Conservation (phyloP, 2,888 invertebrate species). For the Athripsodes cinereus region DNA sequence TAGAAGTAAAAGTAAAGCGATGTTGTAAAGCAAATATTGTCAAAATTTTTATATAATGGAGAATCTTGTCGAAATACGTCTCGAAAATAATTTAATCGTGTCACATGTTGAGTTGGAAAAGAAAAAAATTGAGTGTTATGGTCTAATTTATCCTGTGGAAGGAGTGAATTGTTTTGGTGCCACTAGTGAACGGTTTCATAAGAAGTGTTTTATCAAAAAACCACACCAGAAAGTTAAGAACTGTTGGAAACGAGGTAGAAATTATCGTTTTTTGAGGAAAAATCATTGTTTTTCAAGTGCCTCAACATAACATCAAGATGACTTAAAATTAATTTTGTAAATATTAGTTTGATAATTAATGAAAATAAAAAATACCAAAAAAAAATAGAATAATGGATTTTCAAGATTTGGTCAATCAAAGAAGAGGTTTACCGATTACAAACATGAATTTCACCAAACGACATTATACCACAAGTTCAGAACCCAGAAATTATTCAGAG, state of each 20-base stretch:
- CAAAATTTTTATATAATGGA: conserved; percentile 22
- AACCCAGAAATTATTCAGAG: background rate
- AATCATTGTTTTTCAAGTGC: background rate
- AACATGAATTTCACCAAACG: background rate
- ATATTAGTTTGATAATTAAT: conserved; percentile 2
- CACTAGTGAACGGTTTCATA: conserved; percentile 19
- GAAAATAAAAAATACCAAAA: conserved; percentile 10
- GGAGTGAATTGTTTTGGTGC: conserved; percentile 7
- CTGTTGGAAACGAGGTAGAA: background rate
- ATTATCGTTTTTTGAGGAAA: background rate
- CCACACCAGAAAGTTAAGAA: conserved; percentile 14
- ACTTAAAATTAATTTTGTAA: conserved; percentile 11
- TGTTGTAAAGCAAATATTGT: background rate
- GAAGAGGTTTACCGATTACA: background rate
- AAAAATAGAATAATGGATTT: conserved; percentile 13
- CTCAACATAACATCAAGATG: conserved; percentile 11
- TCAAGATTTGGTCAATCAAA: conserved; percentile 2
- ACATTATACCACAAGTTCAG: background rate
- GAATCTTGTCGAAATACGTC: conserved; percentile 15
- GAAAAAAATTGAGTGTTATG: conserved; percentile 9
- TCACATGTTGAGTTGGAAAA: background rate
- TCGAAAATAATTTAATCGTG: conserved; percentile 6
- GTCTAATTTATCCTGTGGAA: conserved; percentile 2
- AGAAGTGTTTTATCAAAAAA: conserved; percentile 17
- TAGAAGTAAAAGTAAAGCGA: conserved; percentile 6